phyloP scores from a whole-genome alignment of 2,888 invertebrate species.

The Orthonevra nobilis region DNA sequence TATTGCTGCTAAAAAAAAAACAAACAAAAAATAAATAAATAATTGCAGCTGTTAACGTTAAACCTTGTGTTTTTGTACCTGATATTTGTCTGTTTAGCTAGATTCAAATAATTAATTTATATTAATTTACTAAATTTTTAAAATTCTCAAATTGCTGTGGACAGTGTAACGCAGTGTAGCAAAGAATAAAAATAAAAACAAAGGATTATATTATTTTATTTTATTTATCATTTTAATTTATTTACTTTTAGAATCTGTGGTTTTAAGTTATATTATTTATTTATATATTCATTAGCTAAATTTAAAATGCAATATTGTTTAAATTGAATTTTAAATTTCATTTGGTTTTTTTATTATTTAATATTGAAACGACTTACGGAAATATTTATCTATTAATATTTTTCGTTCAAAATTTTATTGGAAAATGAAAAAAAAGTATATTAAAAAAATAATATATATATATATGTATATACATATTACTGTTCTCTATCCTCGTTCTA shows the following conservation, averaged over 20 bases:
- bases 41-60: slow-evolving; percentile 63
- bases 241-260: slow-evolving; percentile 32
- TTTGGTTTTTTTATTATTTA: slow-evolving; percentile 22
- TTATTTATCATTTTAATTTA: slow-evolving; percentile 23
- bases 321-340: slow-evolving; percentile 11
- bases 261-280: slow-evolving; percentile 23
- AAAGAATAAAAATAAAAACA: slow-evolving; percentile 63
- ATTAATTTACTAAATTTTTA: slow-evolving; percentile 61
- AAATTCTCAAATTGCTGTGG: slow-evolving; percentile 74
- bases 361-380: slow-evolving; percentile 31
- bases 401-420: too few species aligned
- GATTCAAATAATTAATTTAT: slow-evolving; percentile 52
- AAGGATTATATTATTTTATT: slow-evolving; percentile 43
- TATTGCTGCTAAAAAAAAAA: slow-evolving; percentile 43
- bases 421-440: too few species aligned
- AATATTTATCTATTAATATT: too few species aligned
- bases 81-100: slow-evolving; percentile 67
- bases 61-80: slow-evolving; percentile 63
- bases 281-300: slow-evolving; percentile 6
- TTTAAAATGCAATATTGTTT: too few species aligned
- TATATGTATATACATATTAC: neutral
- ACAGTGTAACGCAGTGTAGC: slow-evolving; percentile 74
- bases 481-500: slow-evolving; percentile 70
- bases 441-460: neutral
- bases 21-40: too few species aligned